Evolutionary conservation across 2,113 vertebrate genomes (phyloP).

Genomic region (Zosterops japonicus): DNA sequence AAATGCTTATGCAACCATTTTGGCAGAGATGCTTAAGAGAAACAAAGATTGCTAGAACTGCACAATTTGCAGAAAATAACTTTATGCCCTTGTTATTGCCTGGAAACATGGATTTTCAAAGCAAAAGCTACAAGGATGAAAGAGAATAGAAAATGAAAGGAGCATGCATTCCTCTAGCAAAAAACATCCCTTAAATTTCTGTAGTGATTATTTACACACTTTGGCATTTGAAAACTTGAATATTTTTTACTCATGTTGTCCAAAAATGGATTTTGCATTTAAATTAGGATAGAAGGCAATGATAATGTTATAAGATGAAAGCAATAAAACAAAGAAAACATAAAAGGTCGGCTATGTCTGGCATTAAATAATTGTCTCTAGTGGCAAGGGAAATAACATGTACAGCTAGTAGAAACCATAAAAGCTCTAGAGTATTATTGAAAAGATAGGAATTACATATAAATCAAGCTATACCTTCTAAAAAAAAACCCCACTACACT

Average conservation of each 20-base stretch:
- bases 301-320: background rate
- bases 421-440: background rate
- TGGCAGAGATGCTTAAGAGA: background rate
- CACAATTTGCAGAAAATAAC: constrained; percentile 50
- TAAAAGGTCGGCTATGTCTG: background rate
- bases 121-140: constrained; percentile 35
- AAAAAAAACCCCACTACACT: background rate
- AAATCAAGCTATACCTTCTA: background rate
- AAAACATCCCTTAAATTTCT: background rate
- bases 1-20: constrained; percentile 6
- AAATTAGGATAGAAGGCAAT: background rate
- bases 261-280: background rate
- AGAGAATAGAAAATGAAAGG: constrained; percentile 57
- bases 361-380: background rate
- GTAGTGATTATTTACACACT: background rate
- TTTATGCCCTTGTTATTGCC: constrained; percentile 36
- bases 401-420: background rate
- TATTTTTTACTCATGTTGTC: background rate
- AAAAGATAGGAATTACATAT: background rate
- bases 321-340: background rate
- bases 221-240: background rate
- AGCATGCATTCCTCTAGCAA: constrained; percentile 9
- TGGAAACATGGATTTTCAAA: constrained; percentile 49
- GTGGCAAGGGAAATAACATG: background rate
- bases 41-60: constrained; percentile 18